phyloP scores from a whole-genome alignment of 2,113 vertebrate species.

The Calidris pygmaea region DNA sequence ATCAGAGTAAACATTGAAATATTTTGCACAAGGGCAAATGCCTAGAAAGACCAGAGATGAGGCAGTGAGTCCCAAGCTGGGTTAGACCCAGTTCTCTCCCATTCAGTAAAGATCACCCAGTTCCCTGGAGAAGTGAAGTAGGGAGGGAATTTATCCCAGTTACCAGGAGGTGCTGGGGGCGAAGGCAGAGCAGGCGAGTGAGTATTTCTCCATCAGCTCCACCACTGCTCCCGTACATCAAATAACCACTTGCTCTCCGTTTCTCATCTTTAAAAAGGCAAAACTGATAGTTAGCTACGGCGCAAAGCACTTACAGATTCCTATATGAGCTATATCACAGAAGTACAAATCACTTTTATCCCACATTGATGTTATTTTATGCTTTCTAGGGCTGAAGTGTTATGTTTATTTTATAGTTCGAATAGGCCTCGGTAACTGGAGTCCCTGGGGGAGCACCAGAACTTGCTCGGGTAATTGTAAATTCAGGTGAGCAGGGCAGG shows the following conservation, averaged over 20 bases:
- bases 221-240: not conserved
- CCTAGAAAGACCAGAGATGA: not conserved
- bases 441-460: not conserved
- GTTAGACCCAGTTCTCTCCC: not conserved
- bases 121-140: not conserved
- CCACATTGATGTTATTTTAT: conserved; percentile 1
- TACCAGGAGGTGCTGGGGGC: not conserved
- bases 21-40: conserved; percentile 24
- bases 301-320: not conserved
- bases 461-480: not conserved
- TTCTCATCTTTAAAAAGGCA: not conserved
- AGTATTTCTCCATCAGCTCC: not conserved
- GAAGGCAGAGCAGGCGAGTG: not conserved
- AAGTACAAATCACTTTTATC: conserved; percentile 23
- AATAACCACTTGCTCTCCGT: not conserved
- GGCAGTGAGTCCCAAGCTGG: not conserved
- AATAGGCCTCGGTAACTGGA: not conserved
- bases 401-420: conserved; percentile 55
- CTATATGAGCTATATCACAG: not conserved
- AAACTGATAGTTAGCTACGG: not conserved
- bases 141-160: not conserved
- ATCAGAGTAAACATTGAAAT: conserved; percentile 10
- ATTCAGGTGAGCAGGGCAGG: conserved; percentile 40
- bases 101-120: not conserved
- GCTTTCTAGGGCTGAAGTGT: conserved; percentile 16